Evolutionary conservation across 2,888 invertebrate genomes (phyloP), one percentile per base, ranked within the genome.

Genomic region (Tenthredo scrophulariae): DNA sequence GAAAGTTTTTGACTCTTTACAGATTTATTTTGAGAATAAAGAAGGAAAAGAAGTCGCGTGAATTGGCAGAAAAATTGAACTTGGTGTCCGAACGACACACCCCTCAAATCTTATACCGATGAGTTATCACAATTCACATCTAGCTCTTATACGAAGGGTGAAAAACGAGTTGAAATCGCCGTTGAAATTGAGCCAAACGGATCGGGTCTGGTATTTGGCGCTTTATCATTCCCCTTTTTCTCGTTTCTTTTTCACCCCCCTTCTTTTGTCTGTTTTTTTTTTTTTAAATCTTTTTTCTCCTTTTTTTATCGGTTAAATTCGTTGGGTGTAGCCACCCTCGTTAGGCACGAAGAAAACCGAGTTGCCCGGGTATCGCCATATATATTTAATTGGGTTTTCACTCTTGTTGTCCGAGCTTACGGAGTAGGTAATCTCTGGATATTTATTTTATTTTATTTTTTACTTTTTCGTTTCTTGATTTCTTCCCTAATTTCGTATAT

Each of bases 271-370:
- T 15, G 0, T 22, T 46, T 46, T 46, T 87, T 84, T 85, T 65
- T 7, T 70, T n/a, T 1, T 65, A n/a, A n/a, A n/a, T n/a, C n/a
- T n/a, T 70, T 37, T 15, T 65, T 65, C 2, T 15, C 2, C 6
- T 13, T 13, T 43, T 87, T 85, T 85, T 65, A 87, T 85, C 86
- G 84, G 54, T 70, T 70, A 65, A 74, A 74, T 74, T 74, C 40
- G 74, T 26, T 43, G 40, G 74, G 40, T 43, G 40, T 43, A 43
- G 22, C 40, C 40, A n/a, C 74, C 43, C 74, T 74, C 43, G 74
- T 74, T 74, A 74, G 43, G 40, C 10, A 43, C 40, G 10, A 7
- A 54, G 18, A 77, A 77, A 54, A 77, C 54, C 18, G 77, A 46
- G 77, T 7, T 74, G 9, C 74, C 22, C 74, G 74, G 74, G 74